Evolutionary conservation across 2,888 invertebrate genomes (phyloP).

Genomic region (Ditula angustiorana): DNA sequence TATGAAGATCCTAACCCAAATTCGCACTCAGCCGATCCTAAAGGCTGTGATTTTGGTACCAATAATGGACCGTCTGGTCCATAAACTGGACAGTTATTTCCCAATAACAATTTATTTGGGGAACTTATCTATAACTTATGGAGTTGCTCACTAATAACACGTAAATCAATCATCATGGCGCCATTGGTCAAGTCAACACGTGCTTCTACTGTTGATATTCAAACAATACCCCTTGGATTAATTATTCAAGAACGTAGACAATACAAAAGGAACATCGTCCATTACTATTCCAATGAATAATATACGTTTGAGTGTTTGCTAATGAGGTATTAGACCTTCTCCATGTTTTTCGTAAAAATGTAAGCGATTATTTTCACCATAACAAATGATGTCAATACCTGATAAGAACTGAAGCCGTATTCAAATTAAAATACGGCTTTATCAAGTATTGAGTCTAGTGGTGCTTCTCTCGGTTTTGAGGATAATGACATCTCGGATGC

Average conservation of each 20-base stretch:
- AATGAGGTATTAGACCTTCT: not conserved
- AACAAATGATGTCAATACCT: not conserved
- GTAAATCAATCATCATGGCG: slow-evolving; percentile 5
- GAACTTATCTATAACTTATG: not conserved
- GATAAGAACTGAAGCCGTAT: not conserved
- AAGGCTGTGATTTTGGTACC: no score
- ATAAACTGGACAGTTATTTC: no score
- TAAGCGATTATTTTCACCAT: no score
- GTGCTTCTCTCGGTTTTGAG: no score
- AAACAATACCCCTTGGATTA: slow-evolving; percentile 5
- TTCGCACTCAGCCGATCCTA: no score
- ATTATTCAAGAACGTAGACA: slow-evolving; percentile 12
- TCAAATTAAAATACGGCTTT: not conserved
- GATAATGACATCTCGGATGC: no score
- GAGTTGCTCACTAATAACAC: not conserved
- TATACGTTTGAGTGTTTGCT: not conserved
- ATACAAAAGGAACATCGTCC: slow-evolving; percentile 5
- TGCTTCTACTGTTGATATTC: not conserved
- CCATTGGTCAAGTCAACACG: not conserved
- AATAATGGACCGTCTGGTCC: no score
- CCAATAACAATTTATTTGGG: not conserved
- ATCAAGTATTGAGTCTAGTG: not conserved
- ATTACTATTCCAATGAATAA: not conserved
- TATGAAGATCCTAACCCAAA: no score
- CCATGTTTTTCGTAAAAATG: not conserved